Conservation (phyloP, 2,113 vertebrate species). For the Dasyurus viverrinus region DNA sequence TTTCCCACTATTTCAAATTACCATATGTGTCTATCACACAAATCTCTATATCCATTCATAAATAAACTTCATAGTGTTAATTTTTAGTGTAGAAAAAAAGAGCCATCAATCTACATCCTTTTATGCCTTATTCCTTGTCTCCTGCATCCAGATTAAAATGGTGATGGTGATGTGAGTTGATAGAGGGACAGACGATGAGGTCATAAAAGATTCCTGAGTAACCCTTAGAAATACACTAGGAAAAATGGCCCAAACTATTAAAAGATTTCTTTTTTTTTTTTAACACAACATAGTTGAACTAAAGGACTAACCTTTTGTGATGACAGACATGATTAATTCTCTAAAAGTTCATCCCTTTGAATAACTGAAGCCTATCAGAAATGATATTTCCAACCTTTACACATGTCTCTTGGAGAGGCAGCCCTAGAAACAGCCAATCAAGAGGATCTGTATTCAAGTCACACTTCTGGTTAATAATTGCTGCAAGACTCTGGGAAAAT, state of each 20-base stretch:
- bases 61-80: conserved; percentile 51
- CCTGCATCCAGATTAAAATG: conserved; percentile 25
- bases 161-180: conserved; percentile 1
- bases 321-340: neutral
- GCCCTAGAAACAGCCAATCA: neutral
- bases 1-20: conserved; percentile 64
- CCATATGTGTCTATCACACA: conserved; percentile 62
- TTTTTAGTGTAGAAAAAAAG: conserved; percentile 4
- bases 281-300: neutral
- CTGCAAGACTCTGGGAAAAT: neutral
- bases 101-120: conserved; percentile 55
- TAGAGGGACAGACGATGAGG: neutral
- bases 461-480: neutral
- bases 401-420: neutral
- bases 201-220: neutral
- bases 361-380: neutral
- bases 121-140: conserved; percentile 32
- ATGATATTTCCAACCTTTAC: neutral
- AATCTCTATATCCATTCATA: conserved; percentile 73
- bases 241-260: neutral
- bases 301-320: neutral
- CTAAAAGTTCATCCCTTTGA: neutral
- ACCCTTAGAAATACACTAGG: neutral
- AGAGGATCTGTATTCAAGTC: neutral
- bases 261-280: neutral